Base-by-base conservation (phyloP, 2,888 invertebrate genomes). In the Rotaria macrura region DNA sequence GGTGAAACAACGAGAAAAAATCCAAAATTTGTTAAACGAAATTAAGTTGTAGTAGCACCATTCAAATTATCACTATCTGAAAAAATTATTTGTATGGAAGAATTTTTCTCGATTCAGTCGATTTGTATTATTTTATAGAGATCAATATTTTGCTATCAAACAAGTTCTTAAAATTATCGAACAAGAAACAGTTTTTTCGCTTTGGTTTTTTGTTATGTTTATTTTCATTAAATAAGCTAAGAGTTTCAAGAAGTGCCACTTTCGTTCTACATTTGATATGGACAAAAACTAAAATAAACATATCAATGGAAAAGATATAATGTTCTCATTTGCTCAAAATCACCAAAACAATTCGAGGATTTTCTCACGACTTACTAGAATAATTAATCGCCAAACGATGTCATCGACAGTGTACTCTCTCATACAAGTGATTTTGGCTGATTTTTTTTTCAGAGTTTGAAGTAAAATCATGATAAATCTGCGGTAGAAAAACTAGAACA, bases 41-140 rank as follows among this genome's bases (percentile, higher is more conserved):
- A 99, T 93, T 97, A 99, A 93, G 95, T 97, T 90, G 97, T 97
- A 89, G 97, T 99, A 90, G 97, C 98, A 95, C 94, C 99, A 93
- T 95, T 99, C 93, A 97, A 99, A 92, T 96, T 97, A 90, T 25
- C 74, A 40, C 84, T 74, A 57, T 1, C 65, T 5, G 65, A 34
- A 14, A 17, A 65, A 65, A 94, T 96, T 89, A 96, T 99, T 91
- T 99, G 99, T 92, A 93, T 99, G 93, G 99, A 99, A 93, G 94
- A 95, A 89, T 99, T 98, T 92, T 92, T 96, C 97, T 89, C 98
- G 98, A 92, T 96, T 99, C 96, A 99, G 99, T 90, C 94, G 99
- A 91, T 99, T 99, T 93, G 99, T 97, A 88, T 94, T 99, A 91
- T 93, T 98, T 93, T 97, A 98, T 92, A 97, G 98, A 94, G 97